phyloP scores from a whole-genome alignment of 2,888 invertebrate species.

The Shargacucullia verbasci region DNA sequence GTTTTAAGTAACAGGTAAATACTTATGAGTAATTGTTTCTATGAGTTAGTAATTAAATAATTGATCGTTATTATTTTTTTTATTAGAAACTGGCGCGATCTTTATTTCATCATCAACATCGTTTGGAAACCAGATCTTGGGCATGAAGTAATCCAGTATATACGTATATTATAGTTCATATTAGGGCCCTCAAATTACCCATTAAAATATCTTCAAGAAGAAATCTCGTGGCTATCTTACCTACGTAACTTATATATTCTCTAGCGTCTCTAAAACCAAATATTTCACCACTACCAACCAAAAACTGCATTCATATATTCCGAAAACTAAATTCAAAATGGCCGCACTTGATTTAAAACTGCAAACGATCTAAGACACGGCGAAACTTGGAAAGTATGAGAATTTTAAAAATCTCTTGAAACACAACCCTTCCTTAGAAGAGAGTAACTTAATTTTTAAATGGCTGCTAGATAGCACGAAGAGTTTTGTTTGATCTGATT shows the following conservation, averaged over 20 bases:
- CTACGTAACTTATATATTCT: not conserved
- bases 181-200: no score
- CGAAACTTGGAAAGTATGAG: slow-evolving; percentile 39
- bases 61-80: no score
- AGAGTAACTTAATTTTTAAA: slow-evolving; percentile 44
- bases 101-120: no score
- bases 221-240: not conserved
- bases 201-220: no score
- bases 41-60: no score
- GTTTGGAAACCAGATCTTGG: no score
- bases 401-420: slow-evolving; percentile 47
- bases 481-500: slow-evolving; percentile 28
- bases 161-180: no score
- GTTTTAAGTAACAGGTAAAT: no score
- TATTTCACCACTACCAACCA: not conserved
- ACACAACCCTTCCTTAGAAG: slow-evolving; percentile 19
- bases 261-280: not conserved
- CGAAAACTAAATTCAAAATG: slow-evolving; percentile 31
- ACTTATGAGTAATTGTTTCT: no score
- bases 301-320: slow-evolving; percentile 14
- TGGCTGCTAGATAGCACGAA: slow-evolving; percentile 24
- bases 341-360: slow-evolving; percentile 34
- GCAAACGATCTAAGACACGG: slow-evolving; percentile 26
- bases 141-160: no score
- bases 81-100: no score